Conservation (phyloP, 1,140 invertebrate species). For the Diprion similis region DNA sequence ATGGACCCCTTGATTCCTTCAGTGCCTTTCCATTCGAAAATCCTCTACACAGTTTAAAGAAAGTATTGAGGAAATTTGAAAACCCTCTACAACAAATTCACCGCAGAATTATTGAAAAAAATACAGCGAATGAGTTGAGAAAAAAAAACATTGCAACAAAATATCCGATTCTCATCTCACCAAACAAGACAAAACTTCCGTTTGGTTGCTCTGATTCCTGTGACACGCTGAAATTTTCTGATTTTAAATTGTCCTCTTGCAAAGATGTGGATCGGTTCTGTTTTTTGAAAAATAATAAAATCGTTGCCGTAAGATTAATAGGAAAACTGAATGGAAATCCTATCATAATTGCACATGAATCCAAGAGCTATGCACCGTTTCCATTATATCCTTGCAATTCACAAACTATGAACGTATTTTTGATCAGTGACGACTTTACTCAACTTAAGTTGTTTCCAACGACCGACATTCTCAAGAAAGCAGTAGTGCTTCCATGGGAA, state of each 20-base stretch:
- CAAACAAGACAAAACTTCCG: neutral
- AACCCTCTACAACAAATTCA: constrained; percentile 25
- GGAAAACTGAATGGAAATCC: constrained; percentile 16
- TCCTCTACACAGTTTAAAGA: constrained; percentile 20
- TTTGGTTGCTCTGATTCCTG: neutral
- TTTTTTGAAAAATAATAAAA: constrained; percentile 28
- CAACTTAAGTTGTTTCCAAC: neutral
- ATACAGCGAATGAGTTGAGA: neutral
- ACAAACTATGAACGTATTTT: constrained; percentile 6
- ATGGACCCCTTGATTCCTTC: constrained; percentile 20
- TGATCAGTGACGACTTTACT: neutral
- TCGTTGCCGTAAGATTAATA: constrained; percentile 29
- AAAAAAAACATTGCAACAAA: neutral
- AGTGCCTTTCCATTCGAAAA: constrained; percentile 28
- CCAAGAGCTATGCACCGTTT: neutral
- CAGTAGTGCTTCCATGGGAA: neutral
- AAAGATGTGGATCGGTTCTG: constrained; percentile 32
- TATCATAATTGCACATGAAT: neutral
- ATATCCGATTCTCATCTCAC: neutral
- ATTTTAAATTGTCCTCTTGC: constrained; percentile 27
- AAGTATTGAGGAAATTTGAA: constrained; percentile 21
- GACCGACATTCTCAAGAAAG: neutral
- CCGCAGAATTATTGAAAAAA: constrained; percentile 13
- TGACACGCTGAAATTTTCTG: neutral
- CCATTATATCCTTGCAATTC: neutral